phyloP scores from a whole-genome alignment of 1,140 invertebrate genomes.

The Papilio helenus region DNA sequence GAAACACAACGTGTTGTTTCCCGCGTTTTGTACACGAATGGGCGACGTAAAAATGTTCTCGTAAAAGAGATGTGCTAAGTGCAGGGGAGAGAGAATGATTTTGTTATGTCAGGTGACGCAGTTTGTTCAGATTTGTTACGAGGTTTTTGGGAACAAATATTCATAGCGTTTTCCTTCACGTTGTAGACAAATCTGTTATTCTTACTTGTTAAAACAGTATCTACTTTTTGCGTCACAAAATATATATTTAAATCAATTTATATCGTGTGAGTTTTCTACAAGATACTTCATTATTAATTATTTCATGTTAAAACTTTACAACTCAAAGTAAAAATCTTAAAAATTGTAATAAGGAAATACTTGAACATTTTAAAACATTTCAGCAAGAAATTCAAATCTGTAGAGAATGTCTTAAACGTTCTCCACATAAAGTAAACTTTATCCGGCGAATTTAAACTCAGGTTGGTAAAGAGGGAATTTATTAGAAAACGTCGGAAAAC shows the following conservation, averaged over 20 bases:
- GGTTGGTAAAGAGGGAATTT: not conserved
- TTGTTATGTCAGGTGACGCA: constrained; percentile 21
- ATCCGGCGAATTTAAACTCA: constrained; percentile 8
- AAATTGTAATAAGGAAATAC: not conserved
- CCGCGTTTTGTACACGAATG: not conserved
- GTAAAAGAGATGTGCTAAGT: not conserved
- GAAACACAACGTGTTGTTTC: not conserved
- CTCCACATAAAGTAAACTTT: not conserved
- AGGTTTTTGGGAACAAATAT: constrained; percentile 1
- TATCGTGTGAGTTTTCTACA: too few species aligned
- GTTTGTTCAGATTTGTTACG: not conserved
- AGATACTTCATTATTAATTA: too few species aligned
- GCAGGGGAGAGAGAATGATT: not conserved
- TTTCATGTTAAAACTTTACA: not conserved
- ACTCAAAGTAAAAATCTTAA: not conserved
- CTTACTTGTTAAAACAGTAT: too few species aligned
- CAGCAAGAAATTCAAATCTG: not conserved
- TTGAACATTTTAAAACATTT: not conserved
- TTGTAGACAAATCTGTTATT: not conserved
- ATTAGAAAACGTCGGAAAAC: constrained; percentile 2
- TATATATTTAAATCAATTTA: too few species aligned
- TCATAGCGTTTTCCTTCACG: not conserved
- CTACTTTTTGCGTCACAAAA: too few species aligned
- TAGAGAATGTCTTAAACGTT: constrained; percentile 12
- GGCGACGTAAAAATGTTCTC: not conserved